phyloP scores from a whole-genome alignment of 2,888 invertebrate species.

The Petrolisthes manimaculis region DNA sequence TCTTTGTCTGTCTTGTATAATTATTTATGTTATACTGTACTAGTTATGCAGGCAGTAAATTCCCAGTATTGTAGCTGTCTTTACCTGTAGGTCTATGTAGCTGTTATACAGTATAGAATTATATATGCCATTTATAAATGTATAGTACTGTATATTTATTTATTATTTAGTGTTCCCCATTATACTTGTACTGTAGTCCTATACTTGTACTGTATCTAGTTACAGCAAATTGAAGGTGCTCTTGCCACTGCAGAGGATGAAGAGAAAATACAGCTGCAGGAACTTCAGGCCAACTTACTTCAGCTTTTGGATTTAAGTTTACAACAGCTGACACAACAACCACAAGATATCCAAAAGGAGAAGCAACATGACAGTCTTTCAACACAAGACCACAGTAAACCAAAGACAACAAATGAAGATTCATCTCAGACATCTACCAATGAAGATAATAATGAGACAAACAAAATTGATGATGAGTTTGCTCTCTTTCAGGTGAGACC shows the following conservation, averaged over 20 bases:
- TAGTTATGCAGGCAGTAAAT: no score
- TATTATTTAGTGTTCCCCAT: no score
- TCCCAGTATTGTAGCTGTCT: no score
- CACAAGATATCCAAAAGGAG: not conserved
- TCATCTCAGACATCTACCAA: not conserved
- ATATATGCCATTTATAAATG: not conserved
- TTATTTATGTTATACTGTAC: no score
- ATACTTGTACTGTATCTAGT: slow-evolving; percentile 15
- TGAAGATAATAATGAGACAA: slow-evolving; percentile 13
- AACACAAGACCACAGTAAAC: not conserved
- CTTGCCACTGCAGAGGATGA: slow-evolving; percentile 41
- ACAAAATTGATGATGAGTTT: slow-evolving; percentile 62
- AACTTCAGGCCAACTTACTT: slow-evolving; percentile 61
- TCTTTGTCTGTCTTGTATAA: no score
- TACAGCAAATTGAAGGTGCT: slow-evolving; percentile 51
- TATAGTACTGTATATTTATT: not conserved
- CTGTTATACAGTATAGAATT: slow-evolving; percentile 34
- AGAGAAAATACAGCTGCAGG: slow-evolving; percentile 58
- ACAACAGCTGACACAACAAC: slow-evolving; percentile 50
- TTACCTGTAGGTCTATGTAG: no score
- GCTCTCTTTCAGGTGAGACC: slow-evolving; percentile 59
- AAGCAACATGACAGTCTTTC: not conserved
- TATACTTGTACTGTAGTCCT: no score
- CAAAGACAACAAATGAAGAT: not conserved
- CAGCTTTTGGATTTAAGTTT: slow-evolving; percentile 60